These are phyloP conservation scores for Oxycera nigricornis DNA, from an alignment of 2,888 invertebrate genomes.

Conservation along the genomic window DNA sequence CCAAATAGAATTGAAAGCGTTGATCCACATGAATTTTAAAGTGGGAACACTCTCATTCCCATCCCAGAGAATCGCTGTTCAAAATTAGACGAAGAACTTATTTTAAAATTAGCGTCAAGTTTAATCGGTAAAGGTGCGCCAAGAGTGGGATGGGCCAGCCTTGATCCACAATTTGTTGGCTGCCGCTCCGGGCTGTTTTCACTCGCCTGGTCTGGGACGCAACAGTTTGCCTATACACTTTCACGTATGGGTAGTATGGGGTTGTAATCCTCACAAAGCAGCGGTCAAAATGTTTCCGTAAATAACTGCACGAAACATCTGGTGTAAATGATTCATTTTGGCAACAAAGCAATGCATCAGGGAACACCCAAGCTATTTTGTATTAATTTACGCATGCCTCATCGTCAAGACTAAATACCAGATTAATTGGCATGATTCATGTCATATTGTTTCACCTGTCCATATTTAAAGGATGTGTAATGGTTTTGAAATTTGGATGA, in stretches of 20 bases:
- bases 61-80: not conserved
- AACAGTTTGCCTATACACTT: too few species aligned
- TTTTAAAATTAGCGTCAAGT: conserved; percentile 30
- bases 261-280: not conserved
- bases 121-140: conserved; percentile 28
- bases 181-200: not conserved
- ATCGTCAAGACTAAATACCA: not conserved
- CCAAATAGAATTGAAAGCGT: too few species aligned
- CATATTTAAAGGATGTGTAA: too few species aligned
- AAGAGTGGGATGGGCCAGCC: not conserved
- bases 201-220: not conserved
- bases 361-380: not conserved
- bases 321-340: conserved; percentile 8
- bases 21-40: too few species aligned
- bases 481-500: too few species aligned
- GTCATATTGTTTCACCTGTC: not conserved
- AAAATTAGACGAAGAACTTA: conserved; percentile 5
- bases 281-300: not conserved
- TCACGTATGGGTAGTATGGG: too few species aligned
- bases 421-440: not conserved
- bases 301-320: not conserved
- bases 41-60: too few species aligned
- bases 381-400: not conserved
- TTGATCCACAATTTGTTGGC: conserved; percentile 7
- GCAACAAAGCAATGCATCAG: conserved; percentile 4